phyloP scores from a whole-genome alignment of 2,113 vertebrate genomes.

The Grammomys dolichurus region DNA sequence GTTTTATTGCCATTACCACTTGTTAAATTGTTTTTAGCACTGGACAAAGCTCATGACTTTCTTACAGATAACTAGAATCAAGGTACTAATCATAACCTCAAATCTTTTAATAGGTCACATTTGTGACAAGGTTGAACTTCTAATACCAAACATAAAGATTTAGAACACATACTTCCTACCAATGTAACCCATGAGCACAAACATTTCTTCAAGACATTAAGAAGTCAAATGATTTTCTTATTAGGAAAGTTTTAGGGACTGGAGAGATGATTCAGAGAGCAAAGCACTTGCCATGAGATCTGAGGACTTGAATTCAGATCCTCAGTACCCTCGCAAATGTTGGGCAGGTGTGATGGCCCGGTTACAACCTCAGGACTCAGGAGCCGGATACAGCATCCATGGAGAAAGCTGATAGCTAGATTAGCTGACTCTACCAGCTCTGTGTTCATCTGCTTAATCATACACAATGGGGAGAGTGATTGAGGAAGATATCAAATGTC shows the following conservation, averaged over 20 bases:
- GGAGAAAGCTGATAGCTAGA: not conserved
- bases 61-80: not conserved
- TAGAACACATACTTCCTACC: not conserved
- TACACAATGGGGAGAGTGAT: not conserved
- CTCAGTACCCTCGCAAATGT: not conserved
- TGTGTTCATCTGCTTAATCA: not conserved
- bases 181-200: not conserved
- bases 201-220: not conserved
- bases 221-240: conserved; percentile 25
- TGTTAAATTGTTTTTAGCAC: conserved; percentile 45
- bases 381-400: not conserved
- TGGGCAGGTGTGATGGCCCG: not conserved
- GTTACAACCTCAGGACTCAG: not conserved
- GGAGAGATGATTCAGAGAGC: not conserved
- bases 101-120: not conserved
- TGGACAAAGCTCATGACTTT: conserved; percentile 6
- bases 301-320: not conserved
- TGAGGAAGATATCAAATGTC: not conserved
- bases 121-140: conserved; percentile 19
- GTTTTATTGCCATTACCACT: not conserved
- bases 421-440: not conserved
- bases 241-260: conserved; percentile 37
- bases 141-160: conserved; percentile 5
- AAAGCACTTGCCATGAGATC: not conserved
- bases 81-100: not conserved